Conservation (phyloP, 2,113 vertebrate species). For the Thomomys bottae region DNA sequence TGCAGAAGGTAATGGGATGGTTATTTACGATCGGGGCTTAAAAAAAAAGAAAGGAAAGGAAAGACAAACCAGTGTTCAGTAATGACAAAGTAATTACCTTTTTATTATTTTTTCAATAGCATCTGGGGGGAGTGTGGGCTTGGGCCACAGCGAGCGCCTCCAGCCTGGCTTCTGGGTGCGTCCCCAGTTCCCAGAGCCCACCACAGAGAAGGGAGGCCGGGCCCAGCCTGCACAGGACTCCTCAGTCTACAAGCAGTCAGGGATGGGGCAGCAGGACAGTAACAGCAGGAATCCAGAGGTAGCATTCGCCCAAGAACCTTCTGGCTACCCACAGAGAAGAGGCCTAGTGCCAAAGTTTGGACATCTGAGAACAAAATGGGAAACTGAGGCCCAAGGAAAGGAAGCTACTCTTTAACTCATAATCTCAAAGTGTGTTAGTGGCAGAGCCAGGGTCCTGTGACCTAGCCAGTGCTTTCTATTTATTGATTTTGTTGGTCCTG, state of each 20-base stretch:
- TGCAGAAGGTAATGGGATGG: slow-evolving; percentile 81
- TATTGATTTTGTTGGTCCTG: too few species aligned
- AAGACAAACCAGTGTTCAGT: slow-evolving; percentile 87
- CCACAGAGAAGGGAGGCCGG: neutral
- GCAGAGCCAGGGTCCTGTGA: neutral
- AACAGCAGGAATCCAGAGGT: neutral
- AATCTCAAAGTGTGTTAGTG: neutral
- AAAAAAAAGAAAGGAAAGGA: slow-evolving; percentile 64
- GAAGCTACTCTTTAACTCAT: neutral
- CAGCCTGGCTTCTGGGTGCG: slow-evolving; percentile 60
- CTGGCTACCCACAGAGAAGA: neutral
- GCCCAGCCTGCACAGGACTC: neutral
- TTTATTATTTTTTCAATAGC: slow-evolving; percentile 90
- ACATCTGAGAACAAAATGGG: neutral
- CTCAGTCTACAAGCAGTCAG: rapidly evolving
- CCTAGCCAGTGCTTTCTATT: neutral
- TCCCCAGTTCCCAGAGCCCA: rapidly evolving
- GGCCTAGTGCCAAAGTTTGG: neutral
- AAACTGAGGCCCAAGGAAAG: neutral
- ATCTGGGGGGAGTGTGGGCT: slow-evolving; percentile 82
- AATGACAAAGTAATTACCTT: slow-evolving; percentile 90
- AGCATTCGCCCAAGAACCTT: neutral
- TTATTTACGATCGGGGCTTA: slow-evolving; percentile 85
- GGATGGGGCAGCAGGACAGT: neutral
- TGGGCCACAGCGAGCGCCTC: slow-evolving; percentile 31